Percentiles rank a stretch among this genome's conserved stretches.
Evolutionary conservation across 1,140 invertebrate species (phyloP).

Genomic region (Drosophila mayri): DNA sequence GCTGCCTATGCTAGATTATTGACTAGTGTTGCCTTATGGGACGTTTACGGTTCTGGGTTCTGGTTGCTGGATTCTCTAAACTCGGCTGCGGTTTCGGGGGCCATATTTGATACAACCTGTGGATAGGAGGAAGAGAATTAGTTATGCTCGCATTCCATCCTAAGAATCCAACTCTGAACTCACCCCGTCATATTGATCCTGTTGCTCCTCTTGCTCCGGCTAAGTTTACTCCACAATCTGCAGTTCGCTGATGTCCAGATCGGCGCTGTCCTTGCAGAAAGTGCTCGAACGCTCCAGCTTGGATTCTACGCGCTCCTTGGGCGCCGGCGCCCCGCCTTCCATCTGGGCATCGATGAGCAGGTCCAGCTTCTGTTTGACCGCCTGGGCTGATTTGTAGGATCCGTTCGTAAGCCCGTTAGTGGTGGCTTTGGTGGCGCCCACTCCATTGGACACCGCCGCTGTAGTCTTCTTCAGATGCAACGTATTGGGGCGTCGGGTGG

Average conservation of each 20-base stretch:
- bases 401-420: conserved; percentile 57
- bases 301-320: conserved; percentile 66
- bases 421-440: conserved; percentile 12
- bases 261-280: conserved; percentile 82
- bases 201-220: background rate
- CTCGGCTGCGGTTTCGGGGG: conserved; percentile 30
- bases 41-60: conserved; percentile 64
- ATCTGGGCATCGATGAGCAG: conserved; percentile 72
- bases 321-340: conserved; percentile 15
- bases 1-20: conserved; percentile 76
- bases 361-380: conserved; percentile 79
- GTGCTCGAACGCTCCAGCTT: conserved; percentile 84
- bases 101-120: conserved; percentile 70
- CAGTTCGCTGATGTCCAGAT: conserved; percentile 74
- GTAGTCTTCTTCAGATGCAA: conserved; percentile 82
- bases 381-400: conserved; percentile 62
- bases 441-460: conserved; percentile 28
- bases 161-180: background rate
- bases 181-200: conserved; percentile 9
- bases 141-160: background rate
- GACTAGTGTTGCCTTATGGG: conserved; percentile 83
- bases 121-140: background rate
- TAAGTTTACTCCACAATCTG: conserved; percentile 79
- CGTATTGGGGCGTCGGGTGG: conserved; percentile 79
- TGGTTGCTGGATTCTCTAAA: conserved; percentile 9